Base-by-base conservation (phyloP, 2,113 vertebrate genomes). In the Lycaon pictus region DNA sequence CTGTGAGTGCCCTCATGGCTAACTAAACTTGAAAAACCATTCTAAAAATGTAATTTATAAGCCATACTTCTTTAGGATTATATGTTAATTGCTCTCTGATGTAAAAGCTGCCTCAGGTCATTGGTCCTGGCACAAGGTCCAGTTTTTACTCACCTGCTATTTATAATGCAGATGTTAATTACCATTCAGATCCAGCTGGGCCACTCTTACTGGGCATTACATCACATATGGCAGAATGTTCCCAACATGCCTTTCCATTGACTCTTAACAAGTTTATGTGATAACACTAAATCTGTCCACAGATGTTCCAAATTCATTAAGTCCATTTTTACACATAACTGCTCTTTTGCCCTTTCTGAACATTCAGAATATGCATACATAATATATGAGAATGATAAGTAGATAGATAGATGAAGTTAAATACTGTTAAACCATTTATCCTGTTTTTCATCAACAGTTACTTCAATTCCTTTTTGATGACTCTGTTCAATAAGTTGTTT, bases 111-210 rank as follows among this genome's bases (percentile, higher is more conserved):
- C 43, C 93, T 95, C 19, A 7, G 43, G 35, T 74, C 35, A 89
- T 93, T 95, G 65, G 88, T 95, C 48, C n/a, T 37, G 71, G 65
- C 71, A 23, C 48, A 32, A 11, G 7, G 6, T 60, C 58, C 23
- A 60, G 27, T 56, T 82, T 91, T 88, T 25, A 79, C 19, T 96
- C 29, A 71, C 20, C 58, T 74, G 29, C 83, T 86, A 19, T 86
- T 85, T 93, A 69, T 74, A 85, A 74, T 37, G 51, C 29, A 96
- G 89, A 93, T 87, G 9, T 71, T 90, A 94, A 93, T 71, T 37
- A 62, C 84, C 72, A 53, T 77, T 63, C 37, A 88, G 77, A 53
- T 60, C 58, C 43, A 96, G 82, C 58, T 91, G 48, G 43, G 29
- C 15, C 29, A 20, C 25, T 58, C 88, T 69, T 55, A 51, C 67